Base-by-base conservation (phyloP, 2,113 vertebrate genomes). In the Cynocephalus volans region DNA sequence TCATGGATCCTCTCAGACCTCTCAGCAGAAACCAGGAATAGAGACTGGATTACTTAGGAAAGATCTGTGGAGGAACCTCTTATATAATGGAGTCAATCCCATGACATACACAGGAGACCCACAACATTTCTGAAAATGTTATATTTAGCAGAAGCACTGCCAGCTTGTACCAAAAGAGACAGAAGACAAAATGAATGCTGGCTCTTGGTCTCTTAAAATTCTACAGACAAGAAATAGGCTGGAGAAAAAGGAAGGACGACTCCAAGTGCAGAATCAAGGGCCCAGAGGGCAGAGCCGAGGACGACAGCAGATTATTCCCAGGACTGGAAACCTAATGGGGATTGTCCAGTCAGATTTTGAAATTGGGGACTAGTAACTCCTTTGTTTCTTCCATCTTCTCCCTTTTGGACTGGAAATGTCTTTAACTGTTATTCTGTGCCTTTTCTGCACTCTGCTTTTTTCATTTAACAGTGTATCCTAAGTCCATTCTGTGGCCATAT, bases 111-210 rank as follows among this genome's bases (percentile, higher is more conserved):
- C 36, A n/a, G 26, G 73, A 80, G 48, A 50, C 17, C 8, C 31
- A 64, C 52, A 31, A 10, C 33, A 24, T 41, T 77, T 90, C 54
- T 69, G 21, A 76, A 54, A 36, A 45, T 67, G 10, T 70, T 70
- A 19, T 7, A 14, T 94, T 94, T 83, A 83, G 69, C 83, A 96
- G 73, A 56, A 77, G 62, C 10, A 31, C 45, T 94, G 58, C 41
- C 58, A 1, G 19, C 3, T 82, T 88, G 67, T 8, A 28, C 81
- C 65, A 36, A 89, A 70, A 84, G 54, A 36, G 64, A 76, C 6
- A 24, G 33, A 88, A 8, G 62, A 65, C 36, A 81, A 48, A 65
- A 86, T 58, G 36, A 80, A 86, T 80, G 80, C 56, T 33, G 24
- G 82, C 4, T 58, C 10, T 70, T 56, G 28, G 64, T 33, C 21